Conservation (phyloP, 2,888 invertebrate genomes). For the Coelopa pilipes region DNA sequence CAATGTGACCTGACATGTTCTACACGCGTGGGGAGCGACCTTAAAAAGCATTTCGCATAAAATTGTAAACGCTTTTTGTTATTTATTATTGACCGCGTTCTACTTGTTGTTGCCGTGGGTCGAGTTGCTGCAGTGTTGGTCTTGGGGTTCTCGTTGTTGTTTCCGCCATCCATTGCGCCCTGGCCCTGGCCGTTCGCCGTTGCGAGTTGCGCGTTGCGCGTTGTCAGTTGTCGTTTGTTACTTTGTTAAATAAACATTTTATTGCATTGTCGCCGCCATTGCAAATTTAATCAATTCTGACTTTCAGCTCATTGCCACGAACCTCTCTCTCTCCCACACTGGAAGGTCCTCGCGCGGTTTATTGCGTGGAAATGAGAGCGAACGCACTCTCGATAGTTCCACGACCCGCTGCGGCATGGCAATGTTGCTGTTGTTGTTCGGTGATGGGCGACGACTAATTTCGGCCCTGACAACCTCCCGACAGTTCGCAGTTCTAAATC, state of each 20-base stretch:
- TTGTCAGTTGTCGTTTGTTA: slow-evolving; percentile 14
- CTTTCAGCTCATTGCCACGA: neutral
- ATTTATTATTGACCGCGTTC: neutral
- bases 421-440: neutral
- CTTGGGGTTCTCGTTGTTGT: neutral
- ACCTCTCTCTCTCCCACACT: no score
- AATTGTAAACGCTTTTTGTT: neutral
- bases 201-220: neutral
- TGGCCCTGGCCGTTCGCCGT: neutral
- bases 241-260: slow-evolving; percentile 27
- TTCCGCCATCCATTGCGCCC: neutral
- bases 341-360: no score
- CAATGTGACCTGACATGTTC: neutral
- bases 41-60: neutral
- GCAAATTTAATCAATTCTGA: slow-evolving; percentile 24
- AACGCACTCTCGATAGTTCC: neutral
- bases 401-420: neutral
- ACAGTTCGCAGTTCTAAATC: no score
- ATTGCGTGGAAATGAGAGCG: no score
- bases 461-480: neutral
- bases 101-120: neutral
- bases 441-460: slow-evolving; percentile 14
- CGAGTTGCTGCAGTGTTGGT: neutral
- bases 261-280: slow-evolving; percentile 16
- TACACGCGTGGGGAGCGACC: neutral